Conservation (phyloP, 2,113 vertebrate species). For the rat (Rattus norvegicus) region DNA sequence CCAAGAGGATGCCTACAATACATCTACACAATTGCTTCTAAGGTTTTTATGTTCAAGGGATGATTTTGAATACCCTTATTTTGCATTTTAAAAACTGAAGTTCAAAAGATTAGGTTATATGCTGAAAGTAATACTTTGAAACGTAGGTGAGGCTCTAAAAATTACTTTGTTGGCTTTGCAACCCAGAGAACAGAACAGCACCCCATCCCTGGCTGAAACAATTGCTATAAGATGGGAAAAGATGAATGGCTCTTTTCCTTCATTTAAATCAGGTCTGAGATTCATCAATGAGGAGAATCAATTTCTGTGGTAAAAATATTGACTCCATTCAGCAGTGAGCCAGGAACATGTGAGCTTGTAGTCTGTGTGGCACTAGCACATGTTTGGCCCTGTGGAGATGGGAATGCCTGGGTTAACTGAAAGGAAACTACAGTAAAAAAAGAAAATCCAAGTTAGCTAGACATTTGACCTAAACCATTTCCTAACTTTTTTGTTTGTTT, state of each 20-base stretch:
- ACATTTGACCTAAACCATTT: constrained; percentile 7
- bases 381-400: background rate
- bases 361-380: fast-evolving
- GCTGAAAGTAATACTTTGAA: background rate
- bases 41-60: background rate
- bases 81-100: background rate
- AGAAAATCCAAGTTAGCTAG: background rate
- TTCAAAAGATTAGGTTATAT: background rate
- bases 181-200: fast-evolving
- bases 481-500: background rate
- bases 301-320: too few relatives aligned
- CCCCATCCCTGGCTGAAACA: background rate
- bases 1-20: background rate
- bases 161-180: background rate
- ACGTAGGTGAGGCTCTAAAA: background rate
- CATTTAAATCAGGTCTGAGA: background rate
- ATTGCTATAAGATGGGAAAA: background rate
- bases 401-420: background rate
- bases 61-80: background rate
- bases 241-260: background rate
- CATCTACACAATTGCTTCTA: fast-evolving
- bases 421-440: background rate
- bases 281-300: background rate
- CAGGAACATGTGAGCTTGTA: fast-evolving
- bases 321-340: too few relatives aligned